A percentile compares a stretch with the other conserved stretches of the same genome.
These are phyloP conservation scores for Polydrusus cervinus DNA, from an alignment of 2,888 invertebrate genomes.

Conservation along the genomic window DNA sequence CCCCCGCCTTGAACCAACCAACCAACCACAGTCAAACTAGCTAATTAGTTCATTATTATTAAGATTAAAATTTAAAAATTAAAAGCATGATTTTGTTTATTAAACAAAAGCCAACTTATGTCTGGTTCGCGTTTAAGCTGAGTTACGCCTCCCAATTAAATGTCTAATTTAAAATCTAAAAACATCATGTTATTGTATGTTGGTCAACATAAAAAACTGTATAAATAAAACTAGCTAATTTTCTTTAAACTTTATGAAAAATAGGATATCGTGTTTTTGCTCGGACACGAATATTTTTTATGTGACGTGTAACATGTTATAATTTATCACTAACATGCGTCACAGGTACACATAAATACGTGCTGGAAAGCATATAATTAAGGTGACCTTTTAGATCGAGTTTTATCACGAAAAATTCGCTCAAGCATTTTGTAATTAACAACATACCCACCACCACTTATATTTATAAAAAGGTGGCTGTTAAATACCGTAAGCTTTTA, in stretches of 20 bases:
- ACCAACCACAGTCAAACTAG: too few relatives aligned
- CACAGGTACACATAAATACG: constrained; percentile 18
- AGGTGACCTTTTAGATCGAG: constrained; percentile 15
- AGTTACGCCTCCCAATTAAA: too few relatives aligned
- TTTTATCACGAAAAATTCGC: constrained; percentile 21
- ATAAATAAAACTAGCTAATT: neutral
- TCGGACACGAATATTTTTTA: constrained; percentile 12
- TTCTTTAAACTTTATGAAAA: constrained; percentile 10
- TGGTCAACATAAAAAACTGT: neutral
- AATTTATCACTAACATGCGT: constrained; percentile 25
- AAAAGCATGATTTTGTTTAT: too few relatives aligned
- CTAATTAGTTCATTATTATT: too few relatives aligned
- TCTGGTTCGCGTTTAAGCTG: too few relatives aligned
- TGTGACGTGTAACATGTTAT: constrained; percentile 10
- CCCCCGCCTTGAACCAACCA: too few relatives aligned
- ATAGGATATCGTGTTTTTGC: constrained; percentile 12
- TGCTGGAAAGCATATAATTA: constrained; percentile 14
- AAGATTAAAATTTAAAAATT: too few relatives aligned
- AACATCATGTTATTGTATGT: too few relatives aligned
- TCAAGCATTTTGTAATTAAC: constrained; percentile 21
- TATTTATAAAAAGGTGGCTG: constrained; percentile 17
- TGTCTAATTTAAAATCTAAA: too few relatives aligned
- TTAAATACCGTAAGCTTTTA: constrained; percentile 16
- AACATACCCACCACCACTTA: neutral
- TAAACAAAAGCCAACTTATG: too few relatives aligned